Evolutionary conservation across 2,888 invertebrate species (phyloP).

Genomic region (Meta bourneti): DNA sequence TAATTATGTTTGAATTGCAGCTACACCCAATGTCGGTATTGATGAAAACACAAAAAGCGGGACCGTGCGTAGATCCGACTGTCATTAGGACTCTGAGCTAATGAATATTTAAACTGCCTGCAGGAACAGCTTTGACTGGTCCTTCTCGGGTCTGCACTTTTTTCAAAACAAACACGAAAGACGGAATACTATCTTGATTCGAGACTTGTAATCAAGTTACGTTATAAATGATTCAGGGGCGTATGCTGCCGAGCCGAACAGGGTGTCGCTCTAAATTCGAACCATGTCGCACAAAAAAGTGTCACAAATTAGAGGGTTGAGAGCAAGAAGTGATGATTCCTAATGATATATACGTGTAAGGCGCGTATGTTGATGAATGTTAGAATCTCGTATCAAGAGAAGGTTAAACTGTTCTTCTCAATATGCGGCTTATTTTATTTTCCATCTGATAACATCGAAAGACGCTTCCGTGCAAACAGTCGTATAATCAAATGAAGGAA

Average conservation of each 20-base stretch:
- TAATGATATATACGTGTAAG: slow-evolving; percentile 19
- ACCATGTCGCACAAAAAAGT: slow-evolving; percentile 9
- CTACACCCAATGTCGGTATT: not conserved
- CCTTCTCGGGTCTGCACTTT: not conserved
- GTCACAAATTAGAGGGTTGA: slow-evolving; percentile 51
- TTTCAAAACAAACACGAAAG: not conserved
- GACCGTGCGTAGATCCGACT: not conserved
- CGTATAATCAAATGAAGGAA: not conserved
- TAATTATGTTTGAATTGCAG: not conserved
- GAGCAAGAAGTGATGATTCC: slow-evolving; percentile 31
- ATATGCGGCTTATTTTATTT: not conserved
- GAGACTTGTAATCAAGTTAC: slow-evolving; percentile 31
- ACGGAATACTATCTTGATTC: not conserved
- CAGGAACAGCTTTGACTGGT: not conserved
- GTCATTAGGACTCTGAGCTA: not conserved
- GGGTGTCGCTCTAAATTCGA: slow-evolving; percentile 12
- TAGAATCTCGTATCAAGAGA: not conserved
- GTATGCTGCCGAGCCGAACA: not conserved
- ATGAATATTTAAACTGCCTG: not conserved
- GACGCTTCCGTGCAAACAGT: not conserved
- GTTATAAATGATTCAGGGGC: slow-evolving; percentile 46
- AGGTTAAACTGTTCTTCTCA: not conserved
- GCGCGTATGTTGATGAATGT: not conserved
- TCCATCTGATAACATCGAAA: not conserved
- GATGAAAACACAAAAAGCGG: not conserved